These are phyloP conservation scores for Camelus dromedarius DNA, from an alignment of 2,113 vertebrate species.

Conservation along the genomic window DNA sequence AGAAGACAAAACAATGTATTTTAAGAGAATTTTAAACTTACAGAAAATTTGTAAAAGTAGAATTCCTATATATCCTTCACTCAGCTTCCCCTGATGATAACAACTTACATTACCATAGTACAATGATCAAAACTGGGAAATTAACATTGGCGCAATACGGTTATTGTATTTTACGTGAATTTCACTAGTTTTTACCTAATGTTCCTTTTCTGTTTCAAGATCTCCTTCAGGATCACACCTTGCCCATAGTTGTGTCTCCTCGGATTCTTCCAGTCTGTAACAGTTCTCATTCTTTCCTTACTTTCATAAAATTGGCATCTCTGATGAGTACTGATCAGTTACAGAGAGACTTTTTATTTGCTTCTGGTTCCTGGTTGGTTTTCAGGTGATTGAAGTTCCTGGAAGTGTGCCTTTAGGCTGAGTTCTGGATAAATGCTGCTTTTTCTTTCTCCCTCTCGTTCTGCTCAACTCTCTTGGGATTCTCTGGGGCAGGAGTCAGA, in stretches of 20 bases:
- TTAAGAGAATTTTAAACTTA: conserved; percentile 29
- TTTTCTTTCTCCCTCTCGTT: background rate
- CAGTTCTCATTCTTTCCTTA: background rate
- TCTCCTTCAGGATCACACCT: background rate
- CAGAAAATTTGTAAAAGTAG: background rate
- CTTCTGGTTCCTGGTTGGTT: background rate
- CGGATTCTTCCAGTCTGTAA: background rate
- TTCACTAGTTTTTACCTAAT: background rate
- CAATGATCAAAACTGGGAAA: background rate
- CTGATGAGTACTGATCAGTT: background rate
- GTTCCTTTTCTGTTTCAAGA: background rate
- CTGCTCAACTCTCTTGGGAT: background rate
- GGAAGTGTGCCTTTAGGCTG: background rate
- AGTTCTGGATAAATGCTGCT: background rate
- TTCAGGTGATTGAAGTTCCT: conserved; percentile 5
- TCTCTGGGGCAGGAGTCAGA: background rate
- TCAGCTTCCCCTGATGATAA: background rate
- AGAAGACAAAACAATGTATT: conserved; percentile 16
- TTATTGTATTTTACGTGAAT: background rate
- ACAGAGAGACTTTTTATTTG: background rate
- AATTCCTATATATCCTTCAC: background rate
- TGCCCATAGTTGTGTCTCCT: background rate
- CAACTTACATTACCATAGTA: background rate
- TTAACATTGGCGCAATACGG: background rate
- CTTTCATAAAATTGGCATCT: background rate